Evolutionary conservation across 2,888 invertebrate genomes (phyloP), one percentile per base, ranked within the genome.

Genomic region (Rapana venosa): DNA sequence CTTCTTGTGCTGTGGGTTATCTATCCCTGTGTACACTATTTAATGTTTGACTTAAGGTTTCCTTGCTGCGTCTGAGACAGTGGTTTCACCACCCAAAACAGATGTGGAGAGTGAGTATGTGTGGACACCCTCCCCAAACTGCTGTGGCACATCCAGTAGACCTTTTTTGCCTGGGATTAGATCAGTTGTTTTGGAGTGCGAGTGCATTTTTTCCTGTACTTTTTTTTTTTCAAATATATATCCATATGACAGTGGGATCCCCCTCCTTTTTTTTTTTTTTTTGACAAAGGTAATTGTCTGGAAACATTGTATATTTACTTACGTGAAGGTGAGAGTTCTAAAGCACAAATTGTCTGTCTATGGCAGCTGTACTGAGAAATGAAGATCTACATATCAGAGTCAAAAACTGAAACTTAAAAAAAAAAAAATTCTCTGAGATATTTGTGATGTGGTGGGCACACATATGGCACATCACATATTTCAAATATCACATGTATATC

Each of bases 71-170:
- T 91, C 88, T 77, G 84, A 84, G 70, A 89, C 89, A 85, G 89
- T 89, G 84, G 85, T 89, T 84, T 61, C 88, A 84, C 56, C 89
- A 84, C 93, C 94, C 90, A 94, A 94, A 92, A 90, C 93, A 92
- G 94, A 94, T 89, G 92, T 93, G 89, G 94, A 94, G 92, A 94
- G 94, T 94, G 92, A 94, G 94, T 94, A 94, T 93, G 86, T 86
- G 86, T 86, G 86, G 66, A 61, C 58, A 81, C 61, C 66, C 81
- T n/a, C 30, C 61, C 66, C 81, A n/a, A 22, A 26, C 86, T 32
- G 66, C 66, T 66, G 66, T 86, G 86, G 86, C 66, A 66, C 86
- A 86, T 66, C 66, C 35, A 66, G 35, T 86, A 86, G 61, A 66
- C 22, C 11, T 61, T 85, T 84, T 86, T 86, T 86, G 61, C 86